Evolutionary conservation across 2,113 vertebrate species (phyloP), one percentile per base, ranked within the genome.

Genomic region (Hippopotamus amphibius): DNA sequence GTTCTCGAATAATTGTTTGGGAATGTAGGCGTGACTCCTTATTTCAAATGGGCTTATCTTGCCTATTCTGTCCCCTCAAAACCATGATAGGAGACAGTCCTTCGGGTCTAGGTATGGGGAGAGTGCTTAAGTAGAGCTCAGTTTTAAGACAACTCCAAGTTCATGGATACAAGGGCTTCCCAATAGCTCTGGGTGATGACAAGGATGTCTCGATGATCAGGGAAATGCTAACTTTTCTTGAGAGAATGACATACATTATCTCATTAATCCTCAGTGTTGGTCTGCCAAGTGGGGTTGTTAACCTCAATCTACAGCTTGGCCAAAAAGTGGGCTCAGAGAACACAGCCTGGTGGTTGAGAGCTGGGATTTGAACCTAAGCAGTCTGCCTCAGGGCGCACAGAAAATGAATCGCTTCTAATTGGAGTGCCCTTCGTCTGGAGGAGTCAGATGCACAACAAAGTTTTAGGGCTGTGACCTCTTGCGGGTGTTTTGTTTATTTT

Each of bases 401-500:
- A 65, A 93, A 90, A 81, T 17, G 22, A 93, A 91, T 30, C 12
- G 24, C 37, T 30, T 28, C 21, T 30, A 65, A 85, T 19, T 84
- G 59, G 37, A 92, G 57, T 48, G 37, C 22, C 57, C 48, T 79
- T 88, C 68, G 41, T 46, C 61, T 66, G 24, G 26, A 96, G 30
- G 66, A 93, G 14, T 68, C 46, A 86, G 65, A 16, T 9, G 22
- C 26, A 63, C 81, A 77, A n/a, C 7, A 2, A 48, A 4, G 4
- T 48, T 83, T 80, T 68, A 95, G 63, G 46, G 81, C 50, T 37
- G 8, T 53, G 55, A 21, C 65, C 77, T 57, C 88, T 72, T 33
- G 9, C 10, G 59, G 86, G 48, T 68, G 24, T 57, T 95, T 86
- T 71, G 69, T n/a, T 86, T 90, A 76, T 88, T 90, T 93, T 28